These are phyloP conservation scores for Drosophila anomalata DNA, from an alignment of 2,888 invertebrate species.

Conservation along the genomic window DNA sequence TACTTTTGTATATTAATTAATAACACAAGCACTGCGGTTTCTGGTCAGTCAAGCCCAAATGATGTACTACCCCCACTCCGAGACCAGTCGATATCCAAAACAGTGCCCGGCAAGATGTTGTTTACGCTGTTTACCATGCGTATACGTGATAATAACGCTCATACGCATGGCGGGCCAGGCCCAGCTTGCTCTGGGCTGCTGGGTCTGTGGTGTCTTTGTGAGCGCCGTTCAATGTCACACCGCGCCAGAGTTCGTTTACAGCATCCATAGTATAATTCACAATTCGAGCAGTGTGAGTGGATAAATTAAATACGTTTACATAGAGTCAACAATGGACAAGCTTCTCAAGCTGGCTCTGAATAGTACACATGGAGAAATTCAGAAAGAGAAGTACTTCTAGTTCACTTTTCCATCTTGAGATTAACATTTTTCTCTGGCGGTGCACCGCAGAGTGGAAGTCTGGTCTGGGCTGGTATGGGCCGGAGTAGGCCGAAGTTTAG, in stretches of 20 bases:
- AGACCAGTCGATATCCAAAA: too few species aligned
- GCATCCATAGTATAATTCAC: slow-evolving; percentile 29
- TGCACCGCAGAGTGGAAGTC: slow-evolving; percentile 2
- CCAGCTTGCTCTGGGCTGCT: slow-evolving; percentile 18
- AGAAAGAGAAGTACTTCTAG: not conserved
- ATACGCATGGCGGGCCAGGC: slow-evolving; percentile 46
- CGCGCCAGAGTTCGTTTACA: slow-evolving; percentile 39
- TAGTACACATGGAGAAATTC: slow-evolving; percentile 5
- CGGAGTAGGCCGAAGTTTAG: slow-evolving; percentile 29
- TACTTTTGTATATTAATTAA: too few species aligned
- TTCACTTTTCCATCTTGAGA: not conserved
- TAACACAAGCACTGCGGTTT: not conserved
- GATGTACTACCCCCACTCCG: not conserved
- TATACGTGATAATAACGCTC: slow-evolving; percentile 59
- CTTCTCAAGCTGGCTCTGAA: slow-evolving; percentile 12
- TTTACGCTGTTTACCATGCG: slow-evolving; percentile 45
- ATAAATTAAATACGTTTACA: slow-evolving; percentile 36
- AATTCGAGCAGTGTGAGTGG: slow-evolving; percentile 33
- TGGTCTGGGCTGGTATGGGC: slow-evolving; percentile 23
- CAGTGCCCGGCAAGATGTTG: slow-evolving; percentile 1
- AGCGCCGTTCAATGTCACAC: slow-evolving; percentile 33
- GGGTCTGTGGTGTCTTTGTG: not conserved
- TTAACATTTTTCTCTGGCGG: slow-evolving; percentile 12
- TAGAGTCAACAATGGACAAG: slow-evolving; percentile 21
- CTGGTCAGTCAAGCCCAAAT: not conserved